Evolutionary conservation across 2,113 vertebrate species (phyloP).

Genomic region (Pseudopipra pipra): DNA sequence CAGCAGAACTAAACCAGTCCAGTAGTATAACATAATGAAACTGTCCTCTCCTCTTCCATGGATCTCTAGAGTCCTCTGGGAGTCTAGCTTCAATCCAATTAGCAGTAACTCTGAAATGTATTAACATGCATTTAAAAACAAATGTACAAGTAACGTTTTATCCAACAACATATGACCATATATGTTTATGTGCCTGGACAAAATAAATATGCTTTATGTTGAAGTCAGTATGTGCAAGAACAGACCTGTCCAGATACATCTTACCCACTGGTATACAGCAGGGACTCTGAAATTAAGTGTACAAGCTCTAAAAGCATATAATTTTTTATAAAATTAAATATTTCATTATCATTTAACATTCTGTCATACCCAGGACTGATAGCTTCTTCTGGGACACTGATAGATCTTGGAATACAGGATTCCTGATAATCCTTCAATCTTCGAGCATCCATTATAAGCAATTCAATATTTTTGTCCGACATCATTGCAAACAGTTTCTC

Average conservation of each 20-base stretch:
- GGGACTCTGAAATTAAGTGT: not conserved
- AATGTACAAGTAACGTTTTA: not conserved
- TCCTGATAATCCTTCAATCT: conserved; percentile 83
- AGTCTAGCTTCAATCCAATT: conserved; percentile 89
- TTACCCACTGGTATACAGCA: not conserved
- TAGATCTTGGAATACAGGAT: conserved; percentile 85
- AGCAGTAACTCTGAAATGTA: conserved; percentile 86
- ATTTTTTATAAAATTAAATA: not conserved
- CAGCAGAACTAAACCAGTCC: conserved; percentile 92
- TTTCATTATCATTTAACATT: not conserved
- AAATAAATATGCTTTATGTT: not conserved
- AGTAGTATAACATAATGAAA: conserved; percentile 90
- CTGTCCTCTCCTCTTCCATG: conserved; percentile 84
- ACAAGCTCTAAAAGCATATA: not conserved
- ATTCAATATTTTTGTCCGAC: conserved; percentile 81
- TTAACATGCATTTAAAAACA: not conserved
- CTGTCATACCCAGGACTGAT: conserved; percentile 86
- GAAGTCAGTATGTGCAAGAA: not conserved
- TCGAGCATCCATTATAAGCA: conserved; percentile 94
- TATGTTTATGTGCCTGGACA: not conserved
- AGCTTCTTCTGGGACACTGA: conserved; percentile 92
- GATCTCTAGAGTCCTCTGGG: conserved; percentile 83
- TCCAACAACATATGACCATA: not conserved
- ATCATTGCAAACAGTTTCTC: conserved; percentile 92
- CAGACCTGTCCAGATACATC: not conserved